Conservation (phyloP, 2,888 invertebrate genomes). For the Drosophila multiciliata region DNA sequence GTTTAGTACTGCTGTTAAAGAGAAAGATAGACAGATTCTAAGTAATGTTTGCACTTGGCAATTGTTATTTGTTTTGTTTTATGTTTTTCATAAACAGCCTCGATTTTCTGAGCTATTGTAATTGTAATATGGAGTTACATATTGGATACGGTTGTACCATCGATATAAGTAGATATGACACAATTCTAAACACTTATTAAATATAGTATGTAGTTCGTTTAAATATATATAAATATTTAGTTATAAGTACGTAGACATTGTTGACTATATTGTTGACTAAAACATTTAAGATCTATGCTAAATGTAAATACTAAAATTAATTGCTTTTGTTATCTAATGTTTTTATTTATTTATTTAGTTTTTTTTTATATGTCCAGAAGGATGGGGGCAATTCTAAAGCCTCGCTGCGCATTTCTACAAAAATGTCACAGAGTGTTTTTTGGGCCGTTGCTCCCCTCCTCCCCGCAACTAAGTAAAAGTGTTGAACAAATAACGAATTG, state of each 20-base stretch:
- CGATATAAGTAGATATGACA: constrained; percentile 63
- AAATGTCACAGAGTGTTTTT: constrained; percentile 44
- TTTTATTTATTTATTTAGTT: background rate
- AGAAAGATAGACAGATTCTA: constrained; percentile 34
- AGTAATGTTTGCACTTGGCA: constrained; percentile 28
- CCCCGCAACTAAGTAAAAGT: constrained; percentile 42
- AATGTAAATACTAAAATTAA: constrained; percentile 50
- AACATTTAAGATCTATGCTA: constrained; percentile 70
- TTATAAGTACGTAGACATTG: constrained; percentile 62
- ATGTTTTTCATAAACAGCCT: constrained; percentile 46
- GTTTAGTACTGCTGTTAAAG: constrained; percentile 34
- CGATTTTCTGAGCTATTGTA: constrained; percentile 49
- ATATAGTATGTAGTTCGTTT: constrained; percentile 31
- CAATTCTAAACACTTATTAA: constrained; percentile 65
- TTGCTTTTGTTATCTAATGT: constrained; percentile 19
- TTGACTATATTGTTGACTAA: constrained; percentile 57
- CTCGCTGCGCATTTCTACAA: constrained; percentile 56
- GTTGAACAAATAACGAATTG: constrained; percentile 41
- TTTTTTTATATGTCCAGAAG: background rate
- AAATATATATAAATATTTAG: constrained; percentile 30
- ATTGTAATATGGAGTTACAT: constrained; percentile 46
- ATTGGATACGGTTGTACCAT: constrained; percentile 55
- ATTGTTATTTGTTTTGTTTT: constrained; percentile 8
- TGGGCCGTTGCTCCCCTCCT: constrained; percentile 41
- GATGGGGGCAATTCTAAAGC: constrained; percentile 44